Evolutionary conservation across 2,888 invertebrate species (phyloP).

Genomic region (Caenorhabditis sp.): DNA sequence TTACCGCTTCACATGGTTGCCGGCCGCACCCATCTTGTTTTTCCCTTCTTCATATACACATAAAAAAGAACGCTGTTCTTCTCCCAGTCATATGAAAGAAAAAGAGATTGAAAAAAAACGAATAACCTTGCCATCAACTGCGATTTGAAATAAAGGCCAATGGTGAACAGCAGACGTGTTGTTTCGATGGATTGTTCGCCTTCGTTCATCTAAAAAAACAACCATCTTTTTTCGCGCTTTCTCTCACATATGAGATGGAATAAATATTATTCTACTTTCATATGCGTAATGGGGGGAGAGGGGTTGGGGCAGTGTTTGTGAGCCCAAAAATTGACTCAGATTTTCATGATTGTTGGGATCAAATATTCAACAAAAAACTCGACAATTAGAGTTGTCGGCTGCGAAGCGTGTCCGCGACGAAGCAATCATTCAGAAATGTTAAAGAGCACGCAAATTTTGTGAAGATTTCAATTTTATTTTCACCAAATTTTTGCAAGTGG

Average conservation of each 20-base stretch:
- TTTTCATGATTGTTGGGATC: too few species aligned
- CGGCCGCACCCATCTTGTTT: neutral
- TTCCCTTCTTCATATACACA: neutral
- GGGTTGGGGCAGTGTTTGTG: neutral
- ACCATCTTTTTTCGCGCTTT: neutral
- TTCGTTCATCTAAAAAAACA: neutral
- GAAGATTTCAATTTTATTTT: too few species aligned
- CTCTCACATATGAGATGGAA: neutral
- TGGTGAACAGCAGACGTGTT: slow-evolving; percentile 10
- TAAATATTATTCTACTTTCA: neutral
- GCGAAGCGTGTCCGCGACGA: too few species aligned
- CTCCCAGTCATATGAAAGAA: neutral
- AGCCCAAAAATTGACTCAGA: too few species aligned
- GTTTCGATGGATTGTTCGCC: neutral
- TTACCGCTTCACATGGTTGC: too few species aligned
- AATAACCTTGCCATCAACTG: slow-evolving; percentile 36
- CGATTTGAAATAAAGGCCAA: slow-evolving; percentile 40
- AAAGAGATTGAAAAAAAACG: neutral
- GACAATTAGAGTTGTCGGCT: too few species aligned
- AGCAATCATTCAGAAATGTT: too few species aligned
- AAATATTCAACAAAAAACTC: too few species aligned
- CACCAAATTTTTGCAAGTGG: too few species aligned
- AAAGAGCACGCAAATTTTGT: too few species aligned
- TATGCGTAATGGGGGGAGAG: neutral
- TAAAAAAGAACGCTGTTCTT: neutral